These are phyloP conservation scores for Eupithecia centaureata DNA, from an alignment of 2,888 invertebrate genomes.

Conservation along the genomic window DNA sequence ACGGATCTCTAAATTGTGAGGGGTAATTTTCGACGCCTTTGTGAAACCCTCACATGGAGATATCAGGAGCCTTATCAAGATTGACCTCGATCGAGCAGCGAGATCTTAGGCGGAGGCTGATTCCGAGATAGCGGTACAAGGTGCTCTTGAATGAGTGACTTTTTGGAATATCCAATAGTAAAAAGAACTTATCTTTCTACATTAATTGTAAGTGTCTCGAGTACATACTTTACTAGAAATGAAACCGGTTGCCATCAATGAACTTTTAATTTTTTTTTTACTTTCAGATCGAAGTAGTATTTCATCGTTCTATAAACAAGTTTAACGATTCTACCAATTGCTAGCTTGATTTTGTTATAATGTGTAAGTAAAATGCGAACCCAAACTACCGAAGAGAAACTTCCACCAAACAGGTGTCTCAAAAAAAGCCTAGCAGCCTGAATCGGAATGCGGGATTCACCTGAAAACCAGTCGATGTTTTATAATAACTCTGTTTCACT, in stretches of 20 bases:
- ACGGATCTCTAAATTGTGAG: not conserved
- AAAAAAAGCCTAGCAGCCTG: not conserved
- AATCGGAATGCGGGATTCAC: not conserved
- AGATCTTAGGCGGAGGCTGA: slow-evolving; percentile 17
- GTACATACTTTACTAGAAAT: not conserved
- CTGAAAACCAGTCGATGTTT: not conserved
- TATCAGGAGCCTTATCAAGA: slow-evolving; percentile 3
- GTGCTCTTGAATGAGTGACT: not conserved
- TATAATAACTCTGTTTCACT: not conserved
- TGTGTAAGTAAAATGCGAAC: not conserved
- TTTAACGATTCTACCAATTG: too few species aligned
- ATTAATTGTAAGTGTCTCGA: too few species aligned
- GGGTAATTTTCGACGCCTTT: slow-evolving; percentile 9
- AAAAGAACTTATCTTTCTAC: too few species aligned
- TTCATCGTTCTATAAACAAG: not conserved
- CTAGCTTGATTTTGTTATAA: too few species aligned
- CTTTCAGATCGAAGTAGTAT: not conserved
- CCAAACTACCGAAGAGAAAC: too few species aligned
- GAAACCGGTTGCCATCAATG: not conserved
- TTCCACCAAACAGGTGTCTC: not conserved
- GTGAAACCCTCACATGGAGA: slow-evolving; percentile 5
- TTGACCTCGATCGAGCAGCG: slow-evolving; percentile 10
- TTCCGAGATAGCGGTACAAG: slow-evolving; percentile 19
- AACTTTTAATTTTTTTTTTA: not conserved
- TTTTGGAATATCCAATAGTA: not conserved